These are phyloP conservation scores for Hipposideros larvatus DNA, from an alignment of 2,797 vertebrate genomes.

Conservation along the genomic window DNA sequence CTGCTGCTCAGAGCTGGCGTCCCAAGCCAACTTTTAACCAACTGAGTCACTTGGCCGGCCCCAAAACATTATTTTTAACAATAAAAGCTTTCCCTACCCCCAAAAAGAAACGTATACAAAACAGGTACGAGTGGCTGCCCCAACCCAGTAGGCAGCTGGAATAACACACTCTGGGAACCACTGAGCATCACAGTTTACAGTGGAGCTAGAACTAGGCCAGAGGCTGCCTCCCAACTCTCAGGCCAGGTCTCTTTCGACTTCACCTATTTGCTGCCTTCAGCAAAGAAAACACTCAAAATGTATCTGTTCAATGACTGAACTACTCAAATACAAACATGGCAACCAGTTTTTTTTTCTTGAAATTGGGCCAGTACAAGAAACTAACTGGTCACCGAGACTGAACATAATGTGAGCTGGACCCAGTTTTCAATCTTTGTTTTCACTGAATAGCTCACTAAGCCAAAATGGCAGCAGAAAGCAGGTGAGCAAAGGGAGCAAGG, in stretches of 20 bases:
- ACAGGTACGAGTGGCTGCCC: not conserved
- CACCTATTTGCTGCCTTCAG: not conserved
- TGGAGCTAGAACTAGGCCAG: not conserved
- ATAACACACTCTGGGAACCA: not conserved
- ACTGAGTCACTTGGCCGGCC: no score
- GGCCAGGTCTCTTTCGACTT: not conserved
- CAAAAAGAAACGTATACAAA: not conserved
- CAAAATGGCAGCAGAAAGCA: not conserved
- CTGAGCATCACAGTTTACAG: not conserved
- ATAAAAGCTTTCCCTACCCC: not conserved
- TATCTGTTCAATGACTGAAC: not conserved
- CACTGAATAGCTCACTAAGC: not conserved
- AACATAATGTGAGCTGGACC: not conserved
- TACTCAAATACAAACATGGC: not conserved
- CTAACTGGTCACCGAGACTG: not conserved
- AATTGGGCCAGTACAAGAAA: not conserved
- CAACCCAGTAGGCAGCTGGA: not conserved
- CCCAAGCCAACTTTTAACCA: no score
- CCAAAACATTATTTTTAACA: not conserved
- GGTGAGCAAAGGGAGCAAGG: not conserved
- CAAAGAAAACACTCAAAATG: constrained; percentile 37
- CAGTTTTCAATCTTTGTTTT: constrained; percentile 18
- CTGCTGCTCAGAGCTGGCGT: no score
- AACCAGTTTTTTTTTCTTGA: not conserved
- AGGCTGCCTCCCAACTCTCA: not conserved